phyloP scores from a whole-genome alignment of 2,888 invertebrate genomes.

The Altica lythri region DNA sequence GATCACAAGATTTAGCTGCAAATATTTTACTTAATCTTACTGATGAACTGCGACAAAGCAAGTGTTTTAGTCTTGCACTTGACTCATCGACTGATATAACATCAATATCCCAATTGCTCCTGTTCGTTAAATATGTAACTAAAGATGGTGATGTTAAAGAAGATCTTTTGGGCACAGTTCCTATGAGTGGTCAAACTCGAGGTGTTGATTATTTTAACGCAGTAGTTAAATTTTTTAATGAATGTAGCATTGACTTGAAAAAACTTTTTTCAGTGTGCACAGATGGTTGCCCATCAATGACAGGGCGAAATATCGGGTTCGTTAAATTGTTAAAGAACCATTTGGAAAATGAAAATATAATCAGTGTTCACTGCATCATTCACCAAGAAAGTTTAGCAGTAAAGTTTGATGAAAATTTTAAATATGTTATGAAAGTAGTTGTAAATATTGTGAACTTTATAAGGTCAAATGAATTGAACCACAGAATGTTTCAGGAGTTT shows the following conservation, averaged over 20 bases:
- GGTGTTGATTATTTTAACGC: neutral
- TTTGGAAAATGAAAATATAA: slow-evolving; percentile 7
- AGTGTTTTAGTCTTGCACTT: neutral
- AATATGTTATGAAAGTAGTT: neutral
- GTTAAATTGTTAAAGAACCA: neutral
- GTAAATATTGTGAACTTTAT: neutral
- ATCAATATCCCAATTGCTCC: neutral
- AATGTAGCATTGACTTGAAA: neutral
- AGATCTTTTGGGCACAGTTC: neutral
- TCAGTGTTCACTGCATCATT: slow-evolving; percentile 2
- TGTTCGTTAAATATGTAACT: slow-evolving; percentile 6
- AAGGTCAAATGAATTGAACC: slow-evolving; percentile 4
- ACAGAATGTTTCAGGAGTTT: slow-evolving; percentile 4
- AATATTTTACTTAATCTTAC: slow-evolving; percentile 6
- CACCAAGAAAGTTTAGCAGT: slow-evolving; percentile 2
- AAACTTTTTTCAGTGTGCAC: neutral
- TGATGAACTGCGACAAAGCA: slow-evolving; percentile 6
- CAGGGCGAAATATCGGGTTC: neutral
- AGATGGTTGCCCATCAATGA: slow-evolving; percentile 1
- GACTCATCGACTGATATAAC: neutral
- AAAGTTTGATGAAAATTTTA: neutral
- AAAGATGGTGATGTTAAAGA: slow-evolving; percentile 2
- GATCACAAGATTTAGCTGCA: slow-evolving; percentile 1
- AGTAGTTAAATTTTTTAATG: slow-evolving; percentile 1
- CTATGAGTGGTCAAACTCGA: neutral